These are phyloP conservation scores for Uromys caudimaculatus DNA, from an alignment of 2,797 vertebrate species.

Conservation along the genomic window DNA sequence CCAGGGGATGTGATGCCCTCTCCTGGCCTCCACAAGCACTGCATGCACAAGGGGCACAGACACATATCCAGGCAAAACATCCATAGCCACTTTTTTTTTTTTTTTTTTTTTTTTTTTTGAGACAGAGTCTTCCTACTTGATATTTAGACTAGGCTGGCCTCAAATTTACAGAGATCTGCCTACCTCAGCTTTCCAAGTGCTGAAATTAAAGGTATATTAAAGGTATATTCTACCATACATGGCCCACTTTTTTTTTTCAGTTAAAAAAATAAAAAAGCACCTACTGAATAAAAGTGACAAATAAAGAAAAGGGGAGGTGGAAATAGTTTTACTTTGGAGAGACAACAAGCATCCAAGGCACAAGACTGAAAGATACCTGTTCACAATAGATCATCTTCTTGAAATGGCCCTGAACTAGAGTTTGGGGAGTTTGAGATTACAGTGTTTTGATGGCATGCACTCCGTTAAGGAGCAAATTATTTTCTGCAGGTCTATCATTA, in stretches of 20 bases:
- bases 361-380: not conserved
- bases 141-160: not conserved
- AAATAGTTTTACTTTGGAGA: not conserved
- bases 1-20: slow-evolving; percentile 58
- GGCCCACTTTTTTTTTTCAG: slow-evolving; percentile 33
- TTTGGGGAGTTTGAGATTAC: slow-evolving; percentile 24
- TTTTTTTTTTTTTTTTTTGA: not conserved
- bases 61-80: not conserved
- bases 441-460: not conserved
- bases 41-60: not conserved
- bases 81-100: not conserved
- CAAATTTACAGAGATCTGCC: not conserved
- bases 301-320: slow-evolving; percentile 68
- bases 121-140: not conserved
- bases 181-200: not conserved
- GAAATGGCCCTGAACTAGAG: not conserved
- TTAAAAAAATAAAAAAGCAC: slow-evolving; percentile 81
- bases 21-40: not conserved
- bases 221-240: not conserved
- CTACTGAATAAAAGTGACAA: slow-evolving; percentile 92
- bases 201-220: not conserved
- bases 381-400: not conserved
- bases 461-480: slow-evolving; percentile 33
- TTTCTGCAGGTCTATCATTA: slow-evolving; percentile 18
- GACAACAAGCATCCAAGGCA: not conserved